These are phyloP conservation scores for Hirtodrosophila histrioides DNA, from an alignment of 2,888 invertebrate genomes.

Conservation along the genomic window DNA sequence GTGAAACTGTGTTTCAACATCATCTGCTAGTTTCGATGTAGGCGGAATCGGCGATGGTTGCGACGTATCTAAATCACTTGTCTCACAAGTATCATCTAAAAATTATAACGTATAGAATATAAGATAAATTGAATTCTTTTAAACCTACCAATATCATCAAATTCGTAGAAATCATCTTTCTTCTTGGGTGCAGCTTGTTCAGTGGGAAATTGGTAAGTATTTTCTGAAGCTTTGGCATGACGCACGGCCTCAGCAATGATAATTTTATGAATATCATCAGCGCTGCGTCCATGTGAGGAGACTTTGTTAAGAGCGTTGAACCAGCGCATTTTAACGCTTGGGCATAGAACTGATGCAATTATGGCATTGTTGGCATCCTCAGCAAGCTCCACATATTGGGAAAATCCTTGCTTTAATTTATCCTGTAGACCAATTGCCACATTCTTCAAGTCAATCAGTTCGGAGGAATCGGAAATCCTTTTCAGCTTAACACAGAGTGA, in stretches of 20 bases:
- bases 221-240: conserved; percentile 40
- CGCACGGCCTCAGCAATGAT: conserved; percentile 37
- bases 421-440: conserved; percentile 30
- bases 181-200: conserved; percentile 2
- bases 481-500: conserved; percentile 46
- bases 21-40: conserved; percentile 26
- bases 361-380: conserved; percentile 37
- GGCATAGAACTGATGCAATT: conserved; percentile 48
- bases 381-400: conserved; percentile 23
- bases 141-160: conserved; percentile 42
- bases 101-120: background rate
- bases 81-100: conserved; percentile 34
- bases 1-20: conserved; percentile 36
- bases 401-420: conserved; percentile 22
- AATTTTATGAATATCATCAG: conserved; percentile 38
- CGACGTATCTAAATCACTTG: conserved; percentile 36
- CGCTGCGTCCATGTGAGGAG: conserved; percentile 12
- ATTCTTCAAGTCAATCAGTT: conserved; percentile 22
- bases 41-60: conserved; percentile 28
- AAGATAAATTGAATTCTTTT: no score
- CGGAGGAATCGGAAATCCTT: conserved; percentile 29
- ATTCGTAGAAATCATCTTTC: conserved; percentile 53
- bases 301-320: conserved; percentile 36
- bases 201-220: background rate
- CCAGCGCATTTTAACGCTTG: conserved; percentile 48